phyloP scores from a whole-genome alignment of 2,113 vertebrate species.

The Triplophysa siluroides region DNA sequence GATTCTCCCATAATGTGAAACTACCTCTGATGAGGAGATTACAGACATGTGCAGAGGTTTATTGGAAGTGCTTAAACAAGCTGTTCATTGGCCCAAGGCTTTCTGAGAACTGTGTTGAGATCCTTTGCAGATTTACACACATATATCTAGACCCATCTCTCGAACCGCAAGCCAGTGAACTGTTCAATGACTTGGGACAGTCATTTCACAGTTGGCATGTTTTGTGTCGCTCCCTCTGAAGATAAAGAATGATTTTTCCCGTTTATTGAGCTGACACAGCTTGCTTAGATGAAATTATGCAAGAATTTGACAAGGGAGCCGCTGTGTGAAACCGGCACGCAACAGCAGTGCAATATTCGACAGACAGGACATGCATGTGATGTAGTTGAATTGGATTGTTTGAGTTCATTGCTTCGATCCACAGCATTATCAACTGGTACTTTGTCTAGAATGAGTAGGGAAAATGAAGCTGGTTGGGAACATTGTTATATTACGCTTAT shows the following conservation, averaged over 20 bases:
- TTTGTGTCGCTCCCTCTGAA: slow-evolving; percentile 60
- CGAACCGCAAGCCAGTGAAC: slow-evolving; percentile 66
- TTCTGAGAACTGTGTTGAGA: slow-evolving; percentile 63
- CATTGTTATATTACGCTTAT: slow-evolving; percentile 35
- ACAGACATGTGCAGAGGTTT: slow-evolving; percentile 68
- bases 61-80: slow-evolving; percentile 74
- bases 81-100: slow-evolving; percentile 63
- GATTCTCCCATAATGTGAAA: slow-evolving; percentile 64
- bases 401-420: slow-evolving; percentile 56
- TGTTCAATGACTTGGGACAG: slow-evolving; percentile 67
- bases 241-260: slow-evolving; percentile 61
- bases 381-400: slow-evolving; percentile 43
- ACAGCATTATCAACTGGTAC: slow-evolving; percentile 61
- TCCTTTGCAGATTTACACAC: slow-evolving; percentile 71
- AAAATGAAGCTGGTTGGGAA: slow-evolving; percentile 44
- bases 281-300: slow-evolving; percentile 52
- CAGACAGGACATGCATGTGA: slow-evolving; percentile 47
- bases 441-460: slow-evolving; percentile 43
- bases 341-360: slow-evolving; percentile 32
- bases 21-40: slow-evolving; percentile 72
- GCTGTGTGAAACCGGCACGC: slow-evolving; percentile 40
- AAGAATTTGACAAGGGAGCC: slow-evolving; percentile 53
- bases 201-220: slow-evolving; percentile 71
- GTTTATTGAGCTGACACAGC: slow-evolving; percentile 52
- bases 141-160: slow-evolving; percentile 68